phyloP scores from a whole-genome alignment of 2,888 invertebrate species.

The Pterostichus niger region DNA sequence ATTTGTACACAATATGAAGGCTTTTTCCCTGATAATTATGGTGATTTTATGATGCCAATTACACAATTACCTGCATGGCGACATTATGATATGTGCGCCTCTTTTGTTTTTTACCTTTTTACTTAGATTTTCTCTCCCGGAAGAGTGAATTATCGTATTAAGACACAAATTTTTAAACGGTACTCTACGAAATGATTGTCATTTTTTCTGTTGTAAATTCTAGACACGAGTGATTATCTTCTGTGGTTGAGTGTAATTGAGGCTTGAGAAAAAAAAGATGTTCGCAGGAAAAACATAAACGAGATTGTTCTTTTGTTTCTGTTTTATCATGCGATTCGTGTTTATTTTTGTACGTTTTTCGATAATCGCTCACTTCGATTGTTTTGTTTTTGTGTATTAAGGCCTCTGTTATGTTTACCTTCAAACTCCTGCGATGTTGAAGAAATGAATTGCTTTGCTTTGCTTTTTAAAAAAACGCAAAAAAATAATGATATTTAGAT shows the following conservation, averaged over 20 bases:
- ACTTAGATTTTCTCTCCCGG: neutral
- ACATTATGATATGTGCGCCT: slow-evolving; percentile 12
- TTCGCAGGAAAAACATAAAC: slow-evolving; percentile 50
- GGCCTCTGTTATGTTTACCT: slow-evolving; percentile 11
- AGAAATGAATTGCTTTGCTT: slow-evolving; percentile 32
- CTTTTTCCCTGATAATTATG: slow-evolving; percentile 16
- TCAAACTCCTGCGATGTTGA: neutral
- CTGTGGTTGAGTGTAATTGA: slow-evolving; percentile 44
- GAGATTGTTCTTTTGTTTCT: slow-evolving; percentile 60
- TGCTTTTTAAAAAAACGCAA: slow-evolving; percentile 10
- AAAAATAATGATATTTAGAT: slow-evolving; percentile 40
- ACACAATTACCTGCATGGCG: slow-evolving; percentile 3
- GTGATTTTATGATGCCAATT: slow-evolving; percentile 42
- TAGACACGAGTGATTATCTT: neutral
- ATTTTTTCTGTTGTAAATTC: slow-evolving; percentile 40
- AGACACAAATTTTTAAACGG: neutral
- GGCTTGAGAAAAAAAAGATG: slow-evolving; percentile 44
- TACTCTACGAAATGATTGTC: slow-evolving; percentile 8
- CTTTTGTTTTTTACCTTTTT: neutral
- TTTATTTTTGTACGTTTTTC: slow-evolving; percentile 60
- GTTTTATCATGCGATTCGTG: slow-evolving; percentile 55
- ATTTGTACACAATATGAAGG: slow-evolving; percentile 43
- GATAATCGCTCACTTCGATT: slow-evolving; percentile 62
- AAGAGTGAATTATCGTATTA: slow-evolving; percentile 7
- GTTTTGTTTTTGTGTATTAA: slow-evolving; percentile 51